Base-by-base conservation (phyloP, 2,888 invertebrate genomes). In the Erebia palarica region DNA sequence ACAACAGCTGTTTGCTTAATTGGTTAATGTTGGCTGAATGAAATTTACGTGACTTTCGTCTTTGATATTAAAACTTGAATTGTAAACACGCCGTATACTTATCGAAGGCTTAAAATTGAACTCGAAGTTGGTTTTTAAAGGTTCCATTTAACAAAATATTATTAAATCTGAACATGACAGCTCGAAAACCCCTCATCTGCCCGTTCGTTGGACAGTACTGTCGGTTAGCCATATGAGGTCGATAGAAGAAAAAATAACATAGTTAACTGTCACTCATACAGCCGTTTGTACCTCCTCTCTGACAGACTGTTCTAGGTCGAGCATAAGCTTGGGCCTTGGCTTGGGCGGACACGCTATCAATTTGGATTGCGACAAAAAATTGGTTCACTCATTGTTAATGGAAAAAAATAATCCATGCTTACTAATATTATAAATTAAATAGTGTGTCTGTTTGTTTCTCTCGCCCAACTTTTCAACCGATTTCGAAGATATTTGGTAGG, bases 271-370 rank as follows among this genome's bases (percentile, higher is more conserved):
- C 58, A 67, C 61, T 71, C 71, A 57, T 65, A 66, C 55, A 27
- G 61, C 61, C 16, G 47, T 60, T 51, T 65, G 49, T 36, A 27
- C n/a, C 16, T 44, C 21, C 47, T 27, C 53, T 55, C 16, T 64
- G 66, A 44, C 59, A 53, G 11, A 21, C 27, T 18, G n/a, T 68
- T 71, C 63, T 65, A 80, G 85, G 84, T 85, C 84, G 81, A 81
- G 83, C 83, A 86, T 86, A 86, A 11, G 55, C 21, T 2, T 21
- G 9, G 16, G 7, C 53, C 36, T 36, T 36, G 36, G 36, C 36
- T 36, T 36, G 36, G 36, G 36, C 36, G 51, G 14, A 1, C 10
- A 18, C 10, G 55, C 55, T 18, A 55, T 55, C 21, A 21, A 21
- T 55, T 55, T 18, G 55, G 36, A 36, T 55, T 18, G 55, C 21